phyloP scores from a whole-genome alignment of 1,140 invertebrate genomes.

The Scaptomyza montana region DNA sequence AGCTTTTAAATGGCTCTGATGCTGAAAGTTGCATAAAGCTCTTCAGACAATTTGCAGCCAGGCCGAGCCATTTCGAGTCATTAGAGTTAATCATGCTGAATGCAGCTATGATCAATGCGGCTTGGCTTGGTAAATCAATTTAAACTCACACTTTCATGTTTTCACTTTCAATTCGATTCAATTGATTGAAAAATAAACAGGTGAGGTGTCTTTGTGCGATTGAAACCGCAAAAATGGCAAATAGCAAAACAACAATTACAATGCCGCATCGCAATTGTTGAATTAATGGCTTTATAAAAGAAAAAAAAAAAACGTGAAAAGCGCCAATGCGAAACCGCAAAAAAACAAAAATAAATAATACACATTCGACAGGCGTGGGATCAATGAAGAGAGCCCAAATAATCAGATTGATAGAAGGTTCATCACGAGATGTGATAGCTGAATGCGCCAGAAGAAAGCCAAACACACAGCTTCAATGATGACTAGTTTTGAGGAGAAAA shows the following conservation, averaged over 20 bases:
- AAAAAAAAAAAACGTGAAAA: slow-evolving; percentile 71
- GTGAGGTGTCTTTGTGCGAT: slow-evolving; percentile 23
- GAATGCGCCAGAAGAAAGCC: background rate
- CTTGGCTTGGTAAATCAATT: slow-evolving; percentile 69
- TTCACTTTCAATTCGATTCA: slow-evolving; percentile 73
- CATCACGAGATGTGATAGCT: slow-evolving; percentile 1
- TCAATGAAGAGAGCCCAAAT: background rate
- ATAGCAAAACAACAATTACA: slow-evolving; percentile 43
- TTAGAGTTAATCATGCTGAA: slow-evolving; percentile 72
- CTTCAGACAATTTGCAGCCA: slow-evolving; percentile 15
- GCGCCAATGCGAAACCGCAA: slow-evolving; percentile 47
- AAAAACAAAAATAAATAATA: slow-evolving; percentile 5
- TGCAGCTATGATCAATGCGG: slow-evolving; percentile 66
- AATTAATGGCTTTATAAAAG: slow-evolving; percentile 58
- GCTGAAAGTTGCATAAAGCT: slow-evolving; percentile 48
- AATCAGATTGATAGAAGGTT: slow-evolving; percentile 16
- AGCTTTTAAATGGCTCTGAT: slow-evolving; percentile 8
- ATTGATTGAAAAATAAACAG: slow-evolving; percentile 60
- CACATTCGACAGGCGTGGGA: slow-evolving; percentile 61
- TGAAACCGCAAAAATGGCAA: slow-evolving; percentile 46
- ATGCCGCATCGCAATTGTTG: slow-evolving; percentile 36
- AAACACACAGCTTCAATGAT: background rate
- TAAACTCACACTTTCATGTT: slow-evolving; percentile 74
- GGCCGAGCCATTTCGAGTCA: slow-evolving; percentile 28
- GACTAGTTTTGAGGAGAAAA: background rate